Evolutionary conservation across 2,113 vertebrate species (phyloP), one percentile per base, ranked within the genome.

Genomic region (Catharus bicknelli): DNA sequence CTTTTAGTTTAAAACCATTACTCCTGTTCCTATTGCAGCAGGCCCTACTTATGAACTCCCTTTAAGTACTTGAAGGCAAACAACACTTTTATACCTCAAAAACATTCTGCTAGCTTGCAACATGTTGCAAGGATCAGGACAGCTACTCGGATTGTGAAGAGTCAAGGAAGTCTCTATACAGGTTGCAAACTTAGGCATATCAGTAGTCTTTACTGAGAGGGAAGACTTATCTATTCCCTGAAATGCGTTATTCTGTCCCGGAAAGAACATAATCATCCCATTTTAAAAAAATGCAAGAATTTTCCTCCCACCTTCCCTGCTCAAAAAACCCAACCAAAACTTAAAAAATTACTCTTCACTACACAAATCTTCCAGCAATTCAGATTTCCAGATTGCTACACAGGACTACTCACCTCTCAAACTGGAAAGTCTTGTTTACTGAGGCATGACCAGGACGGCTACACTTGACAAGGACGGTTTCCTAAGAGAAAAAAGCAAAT

Each of bases 371-470:
- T 80, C 32, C 36, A 53, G 10, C 19, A 59, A 43, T 32, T 17
- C 47, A 66, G n/a, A 51, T 7, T 26, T 30, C 30, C 45, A 68
- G 26, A 55, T 4, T 29, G 32, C 32, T 76, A 69, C 34, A 40
- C 8, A 80, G 27, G 38, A 88, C 47, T 57, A 96, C 97, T 20
- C 45, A 97, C 96, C 97, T 98, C 78, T 98, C 97, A 96, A 97
- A 98, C 36, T 83, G 88, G 42, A 97, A 97, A 5, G 69, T 97
- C 94, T 95, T 97, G 32, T 96, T 95, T 59, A 96, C 21, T 32
- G 68, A 12, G 57, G 94, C 68, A 54, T 97, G 96, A 38, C 97
- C 96, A 34, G 96, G 93, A 53, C 89, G 94, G 47, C 18, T 75
- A 42, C 95, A 96, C 54, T 84, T 96, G 66, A 98, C 94, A 73